phyloP scores from a whole-genome alignment of 2,888 invertebrate genomes.

The Deilephila elpenor region DNA sequence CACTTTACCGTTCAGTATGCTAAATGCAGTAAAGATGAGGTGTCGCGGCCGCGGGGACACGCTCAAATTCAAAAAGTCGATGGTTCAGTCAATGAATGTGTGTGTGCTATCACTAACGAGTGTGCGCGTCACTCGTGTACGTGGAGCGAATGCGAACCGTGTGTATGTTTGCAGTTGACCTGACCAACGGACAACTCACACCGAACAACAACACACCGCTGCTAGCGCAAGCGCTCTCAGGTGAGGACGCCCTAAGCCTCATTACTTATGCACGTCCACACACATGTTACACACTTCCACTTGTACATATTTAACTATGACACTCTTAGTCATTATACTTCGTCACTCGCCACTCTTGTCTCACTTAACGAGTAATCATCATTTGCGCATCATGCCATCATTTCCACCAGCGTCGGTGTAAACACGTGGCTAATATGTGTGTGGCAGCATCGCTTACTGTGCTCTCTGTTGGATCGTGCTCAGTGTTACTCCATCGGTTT shows the following conservation, averaged over 20 bases:
- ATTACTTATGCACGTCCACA: slow-evolving; percentile 50
- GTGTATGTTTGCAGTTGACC: slow-evolving; percentile 94
- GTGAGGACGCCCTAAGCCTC: slow-evolving; percentile 83
- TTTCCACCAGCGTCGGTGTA: not conserved
- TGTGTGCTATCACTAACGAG: slow-evolving; percentile 69
- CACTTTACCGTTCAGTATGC: slow-evolving; percentile 73
- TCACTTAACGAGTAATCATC: slow-evolving; percentile 26
- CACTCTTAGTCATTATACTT: slow-evolving; percentile 27
- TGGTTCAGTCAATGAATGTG: slow-evolving; percentile 82
- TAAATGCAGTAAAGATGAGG: slow-evolving; percentile 66
- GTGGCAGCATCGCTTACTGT: slow-evolving; percentile 22
- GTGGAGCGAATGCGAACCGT: slow-evolving; percentile 85
- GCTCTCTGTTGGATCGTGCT: slow-evolving; percentile 8
- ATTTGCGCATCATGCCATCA: slow-evolving; percentile 19
- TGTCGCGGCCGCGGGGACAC: slow-evolving; percentile 52
- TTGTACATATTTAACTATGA: slow-evolving; percentile 30
- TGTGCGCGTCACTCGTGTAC: slow-evolving; percentile 68
- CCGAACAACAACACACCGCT: slow-evolving; percentile 98
- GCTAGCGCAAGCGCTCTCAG: slow-evolving; percentile 97
- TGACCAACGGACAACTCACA: slow-evolving; percentile 97
- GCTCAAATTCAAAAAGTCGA: slow-evolving; percentile 59
- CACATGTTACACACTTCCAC: slow-evolving; percentile 38
- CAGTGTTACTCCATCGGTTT: slow-evolving; percentile 11
- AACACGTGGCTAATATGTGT: slow-evolving; percentile 10
- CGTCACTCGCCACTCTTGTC: slow-evolving; percentile 16